Evolutionary conservation across 2,888 invertebrate genomes (phyloP).

Genomic region (Hanleya hanleyi): DNA sequence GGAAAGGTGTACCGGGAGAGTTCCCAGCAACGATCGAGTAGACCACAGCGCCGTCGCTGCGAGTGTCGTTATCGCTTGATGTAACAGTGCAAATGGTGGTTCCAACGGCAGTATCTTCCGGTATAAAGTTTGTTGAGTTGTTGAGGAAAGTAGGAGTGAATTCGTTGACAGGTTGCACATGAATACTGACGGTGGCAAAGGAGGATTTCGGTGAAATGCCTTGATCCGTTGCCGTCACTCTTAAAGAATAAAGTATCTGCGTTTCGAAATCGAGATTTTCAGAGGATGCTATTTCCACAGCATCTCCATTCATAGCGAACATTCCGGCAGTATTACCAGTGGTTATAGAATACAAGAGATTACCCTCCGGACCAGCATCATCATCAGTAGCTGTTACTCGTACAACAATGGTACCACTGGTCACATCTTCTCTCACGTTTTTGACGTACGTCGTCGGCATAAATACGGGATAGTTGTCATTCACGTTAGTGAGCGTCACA

Average conservation of each 20-base stretch:
- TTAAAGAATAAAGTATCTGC: neutral
- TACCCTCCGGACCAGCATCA: slow-evolving; percentile 18
- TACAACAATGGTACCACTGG: slow-evolving; percentile 41
- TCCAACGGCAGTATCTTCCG: slow-evolving; percentile 32
- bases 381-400: slow-evolving; percentile 6
- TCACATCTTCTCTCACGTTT: slow-evolving; percentile 31
- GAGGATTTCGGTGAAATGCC: slow-evolving; percentile 25
- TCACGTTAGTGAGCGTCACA: slow-evolving; percentile 13
- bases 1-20: neutral
- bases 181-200: slow-evolving; percentile 49
- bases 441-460: neutral
- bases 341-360: neutral
- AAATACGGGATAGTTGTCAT: slow-evolving; percentile 23
- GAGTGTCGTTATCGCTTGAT: slow-evolving; percentile 46
- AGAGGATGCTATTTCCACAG: neutral
- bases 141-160: slow-evolving; percentile 26
- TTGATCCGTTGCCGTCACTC: neutral
- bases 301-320: slow-evolving; percentile 20
- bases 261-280: neutral
- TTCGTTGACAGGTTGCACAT: neutral
- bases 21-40: slow-evolving; percentile 28
- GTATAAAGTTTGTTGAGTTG: slow-evolving; percentile 28
- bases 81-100: slow-evolving; percentile 30
- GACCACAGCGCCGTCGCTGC: slow-evolving; percentile 29
- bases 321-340: neutral